Conservation (phyloP, 2,797 vertebrate species). For the Sebastolobus alascanus region DNA sequence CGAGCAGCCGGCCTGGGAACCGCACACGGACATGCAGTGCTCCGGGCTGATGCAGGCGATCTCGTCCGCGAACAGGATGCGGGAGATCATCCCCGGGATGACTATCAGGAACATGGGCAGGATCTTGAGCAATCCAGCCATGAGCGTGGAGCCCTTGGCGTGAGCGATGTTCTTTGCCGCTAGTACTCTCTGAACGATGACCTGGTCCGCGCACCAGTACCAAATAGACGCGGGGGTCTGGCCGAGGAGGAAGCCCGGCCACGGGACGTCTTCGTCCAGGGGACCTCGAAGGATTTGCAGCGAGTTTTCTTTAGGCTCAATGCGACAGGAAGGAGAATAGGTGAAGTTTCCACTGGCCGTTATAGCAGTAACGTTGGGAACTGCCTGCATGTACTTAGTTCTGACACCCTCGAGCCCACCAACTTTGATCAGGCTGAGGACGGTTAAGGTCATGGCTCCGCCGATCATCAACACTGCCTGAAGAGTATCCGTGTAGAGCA, state of each 20-base stretch:
- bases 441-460: conserved; percentile 94
- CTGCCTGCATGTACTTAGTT: conserved; percentile 94
- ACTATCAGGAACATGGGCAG: conserved; percentile 99
- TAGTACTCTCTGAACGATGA: conserved; percentile 97
- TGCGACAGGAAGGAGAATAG: conserved; percentile 91
- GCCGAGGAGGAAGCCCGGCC: conserved; percentile 97
- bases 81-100: conserved; percentile 98
- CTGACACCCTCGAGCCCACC: conserved; percentile 96
- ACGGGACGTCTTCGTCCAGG: conserved; percentile 95
- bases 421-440: conserved; percentile 92
- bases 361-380: conserved; percentile 94
- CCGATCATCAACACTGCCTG: conserved; percentile 98
- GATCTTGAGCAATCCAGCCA: conserved; percentile 97
- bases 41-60: conserved; percentile 97
- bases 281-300: conserved; percentile 92
- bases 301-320: conserved; percentile 92
- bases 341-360: conserved; percentile 89
- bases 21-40: conserved; percentile 97
- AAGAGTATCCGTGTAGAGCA: conserved; percentile 97
- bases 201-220: conserved; percentile 99
- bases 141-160: conserved; percentile 95
- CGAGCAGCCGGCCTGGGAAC: conserved; percentile 96
- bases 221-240: conserved; percentile 98
- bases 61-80: conserved; percentile 94
- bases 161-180: conserved; percentile 97